Conservation (phyloP, 1,140 invertebrate genomes). For the Harlomillsia oculata region DNA sequence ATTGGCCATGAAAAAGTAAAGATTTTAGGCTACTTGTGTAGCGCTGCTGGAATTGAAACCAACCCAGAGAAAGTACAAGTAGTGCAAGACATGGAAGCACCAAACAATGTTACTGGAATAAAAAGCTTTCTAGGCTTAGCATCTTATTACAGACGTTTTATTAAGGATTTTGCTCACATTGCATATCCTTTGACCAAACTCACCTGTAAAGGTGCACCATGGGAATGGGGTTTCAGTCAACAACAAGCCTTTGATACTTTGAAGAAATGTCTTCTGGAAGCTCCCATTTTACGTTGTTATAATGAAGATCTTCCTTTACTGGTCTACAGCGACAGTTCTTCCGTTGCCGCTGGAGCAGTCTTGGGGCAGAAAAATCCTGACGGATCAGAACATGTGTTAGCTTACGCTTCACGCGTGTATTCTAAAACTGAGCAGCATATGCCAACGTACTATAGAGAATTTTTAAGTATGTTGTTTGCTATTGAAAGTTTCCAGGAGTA, state of each 20-base stretch:
- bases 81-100: constrained; percentile 1
- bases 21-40: too few species aligned
- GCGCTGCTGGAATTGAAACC: constrained; percentile 17
- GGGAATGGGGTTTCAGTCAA: background rate
- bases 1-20: too few species aligned
- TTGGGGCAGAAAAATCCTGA: constrained; percentile 37
- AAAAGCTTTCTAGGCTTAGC: constrained; percentile 7
- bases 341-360: constrained; percentile 38
- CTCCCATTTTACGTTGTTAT: constrained; percentile 14
- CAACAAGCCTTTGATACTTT: background rate
- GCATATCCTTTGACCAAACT: constrained; percentile 37
- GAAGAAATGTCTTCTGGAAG: background rate
- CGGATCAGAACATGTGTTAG: constrained; percentile 37
- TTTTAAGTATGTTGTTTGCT: constrained; percentile 41
- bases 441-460: constrained; percentile 42
- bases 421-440: constrained; percentile 38
- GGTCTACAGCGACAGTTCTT: constrained; percentile 38
- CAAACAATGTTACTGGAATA: constrained; percentile 5
- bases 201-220: background rate
- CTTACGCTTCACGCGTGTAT: constrained; percentile 39
- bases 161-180: background rate
- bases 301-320: constrained; percentile 34
- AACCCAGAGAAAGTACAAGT: constrained; percentile 7
- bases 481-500: constrained; percentile 40
- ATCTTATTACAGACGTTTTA: constrained; percentile 8